Evolutionary conservation across 2,113 vertebrate genomes (phyloP).

Genomic region (Bubo blakistoni): DNA sequence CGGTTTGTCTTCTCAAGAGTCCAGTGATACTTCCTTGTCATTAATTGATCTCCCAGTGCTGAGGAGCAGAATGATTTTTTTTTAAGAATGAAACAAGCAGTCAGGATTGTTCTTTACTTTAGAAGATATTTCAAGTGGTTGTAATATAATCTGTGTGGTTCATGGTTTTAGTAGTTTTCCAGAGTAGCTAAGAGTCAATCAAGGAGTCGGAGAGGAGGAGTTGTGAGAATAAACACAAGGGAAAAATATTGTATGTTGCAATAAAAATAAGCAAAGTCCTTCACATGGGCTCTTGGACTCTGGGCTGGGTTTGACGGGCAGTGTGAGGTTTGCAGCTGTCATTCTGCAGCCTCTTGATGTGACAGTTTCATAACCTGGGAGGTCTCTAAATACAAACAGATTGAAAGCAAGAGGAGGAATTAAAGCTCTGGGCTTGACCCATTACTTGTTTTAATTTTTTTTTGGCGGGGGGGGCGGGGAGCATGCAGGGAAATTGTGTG

Average conservation of each 20-base stretch:
- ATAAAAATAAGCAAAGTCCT: constrained; percentile 8
- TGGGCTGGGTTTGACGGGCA: not conserved
- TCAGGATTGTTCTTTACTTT: not conserved
- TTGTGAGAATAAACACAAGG: not conserved
- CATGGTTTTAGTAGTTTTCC: not conserved
- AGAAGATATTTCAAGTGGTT: not conserved
- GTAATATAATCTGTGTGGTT: not conserved
- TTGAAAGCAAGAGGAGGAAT: constrained; percentile 18
- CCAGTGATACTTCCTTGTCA: not conserved
- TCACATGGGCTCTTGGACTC: not conserved
- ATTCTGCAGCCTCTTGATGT: not conserved
- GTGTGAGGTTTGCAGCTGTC: constrained; percentile 30
- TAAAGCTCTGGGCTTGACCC: not conserved
- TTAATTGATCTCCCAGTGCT: not conserved
- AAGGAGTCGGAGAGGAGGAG: not conserved
- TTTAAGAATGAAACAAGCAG: not conserved
- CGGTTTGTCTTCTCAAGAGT: not conserved
- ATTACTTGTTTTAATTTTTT: not conserved
- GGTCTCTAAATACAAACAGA: constrained; percentile 6
- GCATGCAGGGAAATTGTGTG: not conserved
- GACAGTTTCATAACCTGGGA: not conserved
- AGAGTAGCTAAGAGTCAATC: not conserved
- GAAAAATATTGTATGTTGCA: not conserved
- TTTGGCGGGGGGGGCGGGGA: not conserved
- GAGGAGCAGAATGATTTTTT: not conserved